Percentiles rank a stretch among this genome's conserved stretches.
These are phyloP conservation scores for Protosalanx chinensis DNA, from an alignment of 2,797 vertebrate genomes.

Conservation along the genomic window DNA sequence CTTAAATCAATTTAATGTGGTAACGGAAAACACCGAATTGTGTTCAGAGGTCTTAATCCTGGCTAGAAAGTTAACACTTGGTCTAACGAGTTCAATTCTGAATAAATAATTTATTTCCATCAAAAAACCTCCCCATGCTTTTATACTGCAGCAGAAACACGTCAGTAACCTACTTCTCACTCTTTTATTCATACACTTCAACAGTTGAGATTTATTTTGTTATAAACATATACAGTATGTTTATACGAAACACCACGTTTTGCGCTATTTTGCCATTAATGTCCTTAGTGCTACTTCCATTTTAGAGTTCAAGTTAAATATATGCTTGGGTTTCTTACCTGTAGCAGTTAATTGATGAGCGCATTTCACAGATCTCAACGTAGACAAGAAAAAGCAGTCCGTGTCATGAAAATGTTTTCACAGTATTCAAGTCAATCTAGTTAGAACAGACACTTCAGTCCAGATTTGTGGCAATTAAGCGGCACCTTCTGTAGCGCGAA, in stretches of 20 bases:
- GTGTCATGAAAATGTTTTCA: conserved; percentile 23
- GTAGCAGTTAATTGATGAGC: conserved; percentile 33
- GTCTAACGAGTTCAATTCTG: neutral
- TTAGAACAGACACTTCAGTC: conserved; percentile 37
- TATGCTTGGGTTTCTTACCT: conserved; percentile 64
- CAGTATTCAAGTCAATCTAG: conserved; percentile 24
- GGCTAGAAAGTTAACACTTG: neutral
- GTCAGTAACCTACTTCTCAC: no score
- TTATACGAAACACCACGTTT: neutral
- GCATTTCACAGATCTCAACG: conserved; percentile 45
- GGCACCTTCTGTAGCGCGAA: conserved; percentile 50
- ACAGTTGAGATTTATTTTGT: no score
- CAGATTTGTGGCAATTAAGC: conserved; percentile 23
- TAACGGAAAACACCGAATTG: neutral
- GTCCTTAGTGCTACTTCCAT: no score
- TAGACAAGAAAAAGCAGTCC: conserved; percentile 43
- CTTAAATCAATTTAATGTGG: neutral
- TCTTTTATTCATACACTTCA: no score
- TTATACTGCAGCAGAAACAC: no score
- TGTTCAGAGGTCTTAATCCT: neutral
- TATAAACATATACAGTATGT: no score
- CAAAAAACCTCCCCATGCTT: neutral
- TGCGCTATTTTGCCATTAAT: neutral
- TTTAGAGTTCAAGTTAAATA: conserved; percentile 6
- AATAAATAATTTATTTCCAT: neutral